Percentiles rank a stretch among this genome's conserved stretches.
These are phyloP conservation scores for Gymnorhina tibicen DNA, from an alignment of 2,113 vertebrate genomes.

Conservation along the genomic window DNA sequence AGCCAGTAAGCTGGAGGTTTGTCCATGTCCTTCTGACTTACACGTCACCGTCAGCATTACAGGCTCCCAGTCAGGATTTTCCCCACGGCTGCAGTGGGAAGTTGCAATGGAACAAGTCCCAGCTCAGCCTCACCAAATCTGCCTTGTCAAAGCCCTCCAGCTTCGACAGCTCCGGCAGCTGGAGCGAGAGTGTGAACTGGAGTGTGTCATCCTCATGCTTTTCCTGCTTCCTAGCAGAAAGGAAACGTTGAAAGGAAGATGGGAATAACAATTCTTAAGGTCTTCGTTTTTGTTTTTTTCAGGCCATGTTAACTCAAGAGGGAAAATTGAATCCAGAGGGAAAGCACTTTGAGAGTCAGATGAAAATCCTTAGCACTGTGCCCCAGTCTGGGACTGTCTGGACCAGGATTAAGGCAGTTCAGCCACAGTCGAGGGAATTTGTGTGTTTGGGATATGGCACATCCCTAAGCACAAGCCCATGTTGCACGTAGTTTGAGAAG, in stretches of 20 bases:
- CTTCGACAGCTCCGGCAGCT: background rate
- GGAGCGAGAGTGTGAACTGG: background rate
- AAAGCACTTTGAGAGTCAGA: background rate
- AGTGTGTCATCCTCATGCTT: background rate
- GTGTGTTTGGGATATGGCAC: background rate
- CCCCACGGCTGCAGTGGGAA: background rate
- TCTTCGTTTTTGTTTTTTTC: background rate
- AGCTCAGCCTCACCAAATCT: background rate
- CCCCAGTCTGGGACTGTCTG: background rate
- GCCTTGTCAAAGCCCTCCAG: background rate
- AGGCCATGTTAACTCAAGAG: background rate
- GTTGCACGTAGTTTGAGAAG: background rate
- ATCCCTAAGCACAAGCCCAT: background rate
- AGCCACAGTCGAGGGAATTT: background rate
- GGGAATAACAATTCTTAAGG: background rate
- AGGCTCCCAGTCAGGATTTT: background rate
- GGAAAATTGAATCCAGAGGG: background rate
- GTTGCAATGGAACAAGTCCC: background rate
- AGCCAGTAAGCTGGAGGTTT: background rate
- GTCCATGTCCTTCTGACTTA: background rate
- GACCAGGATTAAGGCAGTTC: background rate
- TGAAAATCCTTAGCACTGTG: background rate
- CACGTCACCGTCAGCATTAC: background rate
- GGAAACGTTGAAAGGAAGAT: background rate
- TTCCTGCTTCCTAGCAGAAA: background rate